Percentiles rank a stretch among this genome's conserved stretches.
Evolutionary conservation across 2,888 invertebrate species (phyloP).

Genomic region (Pristionchus exspectatus): DNA sequence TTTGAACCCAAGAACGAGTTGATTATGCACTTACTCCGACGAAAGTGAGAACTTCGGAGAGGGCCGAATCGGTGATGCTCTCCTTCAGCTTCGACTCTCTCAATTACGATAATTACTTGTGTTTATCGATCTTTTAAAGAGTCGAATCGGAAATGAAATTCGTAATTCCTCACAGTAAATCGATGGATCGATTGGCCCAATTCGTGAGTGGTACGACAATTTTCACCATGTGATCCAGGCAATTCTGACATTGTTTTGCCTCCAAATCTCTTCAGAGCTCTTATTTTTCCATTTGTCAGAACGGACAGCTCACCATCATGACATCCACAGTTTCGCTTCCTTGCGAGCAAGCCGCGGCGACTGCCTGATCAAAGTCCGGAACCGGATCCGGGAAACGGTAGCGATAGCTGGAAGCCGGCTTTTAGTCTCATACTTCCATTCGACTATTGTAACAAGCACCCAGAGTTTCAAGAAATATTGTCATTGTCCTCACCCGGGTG

Average conservation of each 20-base stretch:
- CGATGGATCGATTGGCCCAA: conserved; percentile 34
- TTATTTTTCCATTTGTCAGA: too few relatives aligned
- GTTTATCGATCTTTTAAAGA: not conserved
- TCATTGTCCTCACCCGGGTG: not conserved
- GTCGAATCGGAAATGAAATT: not conserved
- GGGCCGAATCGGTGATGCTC: not conserved
- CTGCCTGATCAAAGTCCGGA: conserved; percentile 26
- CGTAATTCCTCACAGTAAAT: not conserved
- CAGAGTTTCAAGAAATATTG: too few relatives aligned
- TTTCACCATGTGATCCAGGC: not conserved
- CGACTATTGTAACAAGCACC: not conserved
- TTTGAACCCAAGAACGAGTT: too few relatives aligned
- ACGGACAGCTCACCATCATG: not conserved
- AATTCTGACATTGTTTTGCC: too few relatives aligned
- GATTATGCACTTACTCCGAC: not conserved
- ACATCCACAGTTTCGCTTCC: not conserved
- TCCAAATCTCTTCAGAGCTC: too few relatives aligned
- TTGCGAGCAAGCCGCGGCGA: not conserved
- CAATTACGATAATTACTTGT: not conserved
- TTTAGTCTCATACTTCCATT: too few relatives aligned
- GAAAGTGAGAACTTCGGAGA: conserved; percentile 11
- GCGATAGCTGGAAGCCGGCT: not conserved
- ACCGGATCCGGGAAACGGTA: conserved; percentile 26
- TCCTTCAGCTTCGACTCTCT: conserved; percentile 18
- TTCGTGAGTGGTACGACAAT: not conserved